phyloP scores from a whole-genome alignment of 2,113 vertebrate genomes.

The Scophthalmus maximus region DNA sequence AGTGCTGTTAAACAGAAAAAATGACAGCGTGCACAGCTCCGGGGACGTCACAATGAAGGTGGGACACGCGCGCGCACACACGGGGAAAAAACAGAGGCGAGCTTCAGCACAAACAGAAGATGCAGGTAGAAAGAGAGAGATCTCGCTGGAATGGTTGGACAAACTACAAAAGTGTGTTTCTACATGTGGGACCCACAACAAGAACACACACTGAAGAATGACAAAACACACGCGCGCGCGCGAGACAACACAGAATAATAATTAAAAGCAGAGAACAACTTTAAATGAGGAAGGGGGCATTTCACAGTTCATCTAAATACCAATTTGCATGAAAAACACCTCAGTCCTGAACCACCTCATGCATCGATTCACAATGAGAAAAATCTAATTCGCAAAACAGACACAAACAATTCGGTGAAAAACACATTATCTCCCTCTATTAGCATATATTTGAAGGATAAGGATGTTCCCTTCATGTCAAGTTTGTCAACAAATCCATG shows the following conservation, averaged over 20 bases:
- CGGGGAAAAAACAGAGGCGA: slow-evolving; percentile 9
- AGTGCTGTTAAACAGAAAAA: slow-evolving; percentile 76
- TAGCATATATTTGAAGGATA: not conserved
- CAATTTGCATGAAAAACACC: slow-evolving; percentile 18
- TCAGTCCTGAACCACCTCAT: slow-evolving; percentile 10
- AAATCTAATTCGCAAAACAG: too few relatives aligned
- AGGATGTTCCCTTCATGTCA: not conserved
- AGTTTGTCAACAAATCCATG: slow-evolving; percentile 7
- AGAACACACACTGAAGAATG: slow-evolving; percentile 25
- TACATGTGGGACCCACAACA: slow-evolving; percentile 12
- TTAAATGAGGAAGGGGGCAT: slow-evolving; percentile 15
- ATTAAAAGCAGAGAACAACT: slow-evolving; percentile 17
- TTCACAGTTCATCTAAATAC: slow-evolving; percentile 32
- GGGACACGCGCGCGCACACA: slow-evolving; percentile 27
- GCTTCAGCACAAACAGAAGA: slow-evolving; percentile 46
- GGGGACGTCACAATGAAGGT: slow-evolving; percentile 64
- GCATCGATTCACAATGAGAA: slow-evolving; percentile 12
- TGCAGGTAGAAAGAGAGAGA: slow-evolving; percentile 60
- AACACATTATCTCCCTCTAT: not conserved
- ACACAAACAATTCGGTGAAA: slow-evolving; percentile 5
- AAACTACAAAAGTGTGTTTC: slow-evolving; percentile 41
- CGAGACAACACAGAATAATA: slow-evolving; percentile 6
- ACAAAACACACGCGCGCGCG: slow-evolving; percentile 1
- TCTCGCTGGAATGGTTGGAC: slow-evolving; percentile 59
- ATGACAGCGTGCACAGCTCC: slow-evolving; percentile 50